Evolutionary conservation across 2,888 invertebrate genomes (phyloP).

Genomic region (Melanostoma mellinum): DNA sequence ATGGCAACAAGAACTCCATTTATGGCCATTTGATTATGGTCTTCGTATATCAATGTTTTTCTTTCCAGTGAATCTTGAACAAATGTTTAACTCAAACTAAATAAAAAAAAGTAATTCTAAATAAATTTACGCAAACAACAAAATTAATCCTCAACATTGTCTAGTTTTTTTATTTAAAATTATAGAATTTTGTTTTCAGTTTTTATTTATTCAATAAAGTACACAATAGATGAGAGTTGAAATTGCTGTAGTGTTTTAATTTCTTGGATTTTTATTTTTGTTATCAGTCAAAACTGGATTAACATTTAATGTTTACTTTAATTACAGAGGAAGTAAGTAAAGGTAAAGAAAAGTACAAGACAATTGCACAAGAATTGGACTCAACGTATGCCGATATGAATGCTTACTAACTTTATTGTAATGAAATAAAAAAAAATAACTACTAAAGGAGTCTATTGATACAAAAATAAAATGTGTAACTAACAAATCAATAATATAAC

Average conservation of each 20-base stretch:
- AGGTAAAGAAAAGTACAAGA: constrained; percentile 98
- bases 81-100: constrained; percentile 66
- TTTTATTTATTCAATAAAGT: constrained; percentile 73
- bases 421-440: constrained; percentile 85
- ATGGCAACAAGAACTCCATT: constrained; percentile 31
- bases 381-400: constrained; percentile 95
- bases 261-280: constrained; percentile 27
- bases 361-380: constrained; percentile 98
- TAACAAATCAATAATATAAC: constrained; percentile 58
- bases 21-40: constrained; percentile 51
- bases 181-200: constrained; percentile 72
- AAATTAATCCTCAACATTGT: constrained; percentile 52
- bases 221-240: constrained; percentile 52
- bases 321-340: constrained; percentile 92
- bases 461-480: not conserved
- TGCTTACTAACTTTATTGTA: constrained; percentile 83
- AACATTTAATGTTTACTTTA: constrained; percentile 40
- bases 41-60: constrained; percentile 60
- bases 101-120: constrained; percentile 18
- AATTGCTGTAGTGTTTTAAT: constrained; percentile 37
- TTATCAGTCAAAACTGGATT: constrained; percentile 30
- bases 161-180: constrained; percentile 45
- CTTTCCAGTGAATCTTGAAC: constrained; percentile 64
- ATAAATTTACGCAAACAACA: constrained; percentile 66
- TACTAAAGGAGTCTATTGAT: no score